These are phyloP conservation scores for Paedocypris sp. DNA, from an alignment of 2,113 vertebrate species.

Conservation along the genomic window DNA sequence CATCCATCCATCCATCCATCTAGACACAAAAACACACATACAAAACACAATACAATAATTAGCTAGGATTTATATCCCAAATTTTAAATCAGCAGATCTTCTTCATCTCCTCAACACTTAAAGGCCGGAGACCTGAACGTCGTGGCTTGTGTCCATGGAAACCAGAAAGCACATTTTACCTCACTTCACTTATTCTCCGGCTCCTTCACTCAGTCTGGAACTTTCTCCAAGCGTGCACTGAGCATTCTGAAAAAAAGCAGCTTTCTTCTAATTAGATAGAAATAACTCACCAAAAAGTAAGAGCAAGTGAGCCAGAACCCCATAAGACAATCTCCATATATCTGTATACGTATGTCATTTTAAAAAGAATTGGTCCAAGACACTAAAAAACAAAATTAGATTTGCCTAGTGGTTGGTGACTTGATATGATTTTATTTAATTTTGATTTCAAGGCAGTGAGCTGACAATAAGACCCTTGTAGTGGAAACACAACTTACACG, in stretches of 20 bases:
- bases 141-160: slow-evolving; percentile 84
- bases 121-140: slow-evolving; percentile 68
- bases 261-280: slow-evolving; percentile 74
- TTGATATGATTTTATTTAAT: too few species aligned
- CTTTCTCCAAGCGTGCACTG: slow-evolving; percentile 38
- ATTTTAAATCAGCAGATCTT: not conserved
- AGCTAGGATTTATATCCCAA: not conserved
- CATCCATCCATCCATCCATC: too few species aligned
- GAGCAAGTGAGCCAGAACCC: slow-evolving; percentile 50
- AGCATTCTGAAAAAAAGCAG: slow-evolving; percentile 65
- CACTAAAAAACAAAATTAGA: too few species aligned
- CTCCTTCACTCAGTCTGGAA: not conserved
- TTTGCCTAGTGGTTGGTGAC: too few species aligned
- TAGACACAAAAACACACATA: too few species aligned
- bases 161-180: slow-evolving; percentile 70
- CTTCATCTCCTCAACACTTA: slow-evolving; percentile 19
- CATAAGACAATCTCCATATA: slow-evolving; percentile 44
- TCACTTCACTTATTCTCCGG: slow-evolving; percentile 51
- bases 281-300: slow-evolving; percentile 56
- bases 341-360: not conserved
- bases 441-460: too few species aligned
- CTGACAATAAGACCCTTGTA: too few species aligned
- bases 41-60: too few species aligned
- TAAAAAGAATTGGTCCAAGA: too few species aligned
- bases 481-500: too few species aligned